Percentiles rank a stretch among this genome's conserved stretches.
Evolutionary conservation across 1,140 invertebrate species (phyloP).

Genomic region (Coelopa frigida): DNA sequence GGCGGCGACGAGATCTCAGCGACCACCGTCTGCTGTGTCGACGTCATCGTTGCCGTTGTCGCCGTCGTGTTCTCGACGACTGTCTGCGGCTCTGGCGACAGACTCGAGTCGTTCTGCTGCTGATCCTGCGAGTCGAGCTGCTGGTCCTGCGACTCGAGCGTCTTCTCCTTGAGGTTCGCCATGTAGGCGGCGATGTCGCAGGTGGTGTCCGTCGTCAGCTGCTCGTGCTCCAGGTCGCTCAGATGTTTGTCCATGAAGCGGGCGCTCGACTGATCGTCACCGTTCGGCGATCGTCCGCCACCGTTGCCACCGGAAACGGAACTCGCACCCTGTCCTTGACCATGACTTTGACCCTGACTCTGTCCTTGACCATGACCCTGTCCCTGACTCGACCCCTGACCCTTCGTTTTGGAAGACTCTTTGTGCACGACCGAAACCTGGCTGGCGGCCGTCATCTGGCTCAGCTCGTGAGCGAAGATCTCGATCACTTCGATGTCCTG

Average conservation of each 20-base stretch:
- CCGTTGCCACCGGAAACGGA: too few species aligned
- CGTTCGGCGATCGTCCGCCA: conserved; percentile 6
- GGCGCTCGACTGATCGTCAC: conserved; percentile 21
- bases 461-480: conserved; percentile 37
- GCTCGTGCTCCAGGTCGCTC: conserved; percentile 38
- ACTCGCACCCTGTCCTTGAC: too few species aligned
- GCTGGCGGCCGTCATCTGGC: conserved; percentile 31
- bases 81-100: conserved; percentile 40
- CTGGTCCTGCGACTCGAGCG: conserved; percentile 30
- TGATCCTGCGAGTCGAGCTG: conserved; percentile 28
- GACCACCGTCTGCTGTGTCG: conserved; percentile 32
- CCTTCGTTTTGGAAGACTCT: conserved; percentile 16
- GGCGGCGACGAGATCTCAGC: conserved; percentile 39
- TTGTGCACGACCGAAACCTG: conserved; percentile 35
- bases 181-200: conserved; percentile 43
- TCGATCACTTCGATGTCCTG: conserved; percentile 42
- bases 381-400: too few species aligned
- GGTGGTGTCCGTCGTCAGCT: conserved; percentile 30
- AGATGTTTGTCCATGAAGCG: conserved; percentile 41
- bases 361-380: too few species aligned
- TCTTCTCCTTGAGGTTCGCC: conserved; percentile 39
- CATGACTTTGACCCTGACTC: too few species aligned
- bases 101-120: conserved; percentile 39
- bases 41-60: too few species aligned
- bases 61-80: conserved; percentile 41